Evolutionary conservation across 2,113 vertebrate species (phyloP).

Genomic region (Pyxicephalus adspersus): DNA sequence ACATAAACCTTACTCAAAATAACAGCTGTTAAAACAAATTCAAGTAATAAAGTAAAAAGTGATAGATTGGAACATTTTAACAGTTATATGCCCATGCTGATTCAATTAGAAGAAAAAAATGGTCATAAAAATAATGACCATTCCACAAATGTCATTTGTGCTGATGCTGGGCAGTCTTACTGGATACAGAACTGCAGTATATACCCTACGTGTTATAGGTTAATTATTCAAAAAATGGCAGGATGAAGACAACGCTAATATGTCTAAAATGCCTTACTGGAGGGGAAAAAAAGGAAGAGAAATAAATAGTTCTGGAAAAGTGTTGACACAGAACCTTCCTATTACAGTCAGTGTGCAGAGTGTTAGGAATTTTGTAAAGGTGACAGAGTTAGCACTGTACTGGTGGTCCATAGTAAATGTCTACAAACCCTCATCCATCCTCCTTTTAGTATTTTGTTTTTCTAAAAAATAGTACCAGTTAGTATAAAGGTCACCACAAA

Average conservation of each 20-base stretch:
- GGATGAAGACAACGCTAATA: background rate
- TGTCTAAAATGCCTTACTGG: background rate
- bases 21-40: conserved; percentile 34
- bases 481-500: too few species aligned
- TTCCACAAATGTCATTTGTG: background rate
- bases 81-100: conserved; percentile 11
- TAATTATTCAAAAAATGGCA: background rate
- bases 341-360: too few species aligned
- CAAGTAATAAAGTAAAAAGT: conserved; percentile 8
- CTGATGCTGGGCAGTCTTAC: background rate
- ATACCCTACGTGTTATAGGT: background rate
- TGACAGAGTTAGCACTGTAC: too few species aligned
- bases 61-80: conserved; percentile 8
- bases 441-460: too few species aligned
- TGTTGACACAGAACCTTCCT: background rate
- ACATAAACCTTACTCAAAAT: conserved; percentile 17
- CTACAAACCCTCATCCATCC: too few species aligned
- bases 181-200: background rate
- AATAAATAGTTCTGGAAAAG: background rate
- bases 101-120: conserved; percentile 4
- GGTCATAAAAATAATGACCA: conserved; percentile 12
- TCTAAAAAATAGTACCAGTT: too few species aligned
- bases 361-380: too few species aligned
- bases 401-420: too few species aligned
- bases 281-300: background rate